Evolutionary conservation across 1,140 invertebrate species (phyloP).

Genomic region (Zeugodacus cucurbitae): DNA sequence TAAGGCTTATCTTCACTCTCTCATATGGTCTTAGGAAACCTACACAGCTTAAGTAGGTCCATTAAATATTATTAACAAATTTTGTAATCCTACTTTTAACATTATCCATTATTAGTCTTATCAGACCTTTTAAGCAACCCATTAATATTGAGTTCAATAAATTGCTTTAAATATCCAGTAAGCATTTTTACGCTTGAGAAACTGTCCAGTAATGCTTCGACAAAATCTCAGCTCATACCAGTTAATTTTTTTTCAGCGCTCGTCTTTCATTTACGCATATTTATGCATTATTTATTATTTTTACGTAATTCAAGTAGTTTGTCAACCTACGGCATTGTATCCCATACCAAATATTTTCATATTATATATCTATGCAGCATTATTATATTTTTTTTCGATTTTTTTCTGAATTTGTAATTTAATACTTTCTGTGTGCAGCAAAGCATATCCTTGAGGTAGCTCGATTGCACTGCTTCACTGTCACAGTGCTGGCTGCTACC

Average conservation of each 20-base stretch:
- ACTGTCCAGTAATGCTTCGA: background rate
- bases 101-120: no score
- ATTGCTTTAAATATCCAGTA: background rate
- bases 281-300: background rate
- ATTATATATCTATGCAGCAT: background rate
- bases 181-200: background rate
- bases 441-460: background rate
- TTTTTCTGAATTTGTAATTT: background rate
- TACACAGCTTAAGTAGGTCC: no score
- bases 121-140: background rate
- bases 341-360: background rate
- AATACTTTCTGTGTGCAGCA: constrained; percentile 26
- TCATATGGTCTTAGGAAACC: no score
- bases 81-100: no score
- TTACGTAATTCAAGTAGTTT: constrained; percentile 27
- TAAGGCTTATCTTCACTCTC: no score
- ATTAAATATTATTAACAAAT: no score
- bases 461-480: background rate
- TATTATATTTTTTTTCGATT: background rate
- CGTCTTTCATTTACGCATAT: background rate
- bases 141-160: background rate
- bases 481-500: background rate
- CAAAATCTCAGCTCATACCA: background rate
- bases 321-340: background rate
- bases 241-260: background rate